phyloP scores from a whole-genome alignment of 2,113 vertebrate genomes.

The Myrmophylax atrothorax region DNA sequence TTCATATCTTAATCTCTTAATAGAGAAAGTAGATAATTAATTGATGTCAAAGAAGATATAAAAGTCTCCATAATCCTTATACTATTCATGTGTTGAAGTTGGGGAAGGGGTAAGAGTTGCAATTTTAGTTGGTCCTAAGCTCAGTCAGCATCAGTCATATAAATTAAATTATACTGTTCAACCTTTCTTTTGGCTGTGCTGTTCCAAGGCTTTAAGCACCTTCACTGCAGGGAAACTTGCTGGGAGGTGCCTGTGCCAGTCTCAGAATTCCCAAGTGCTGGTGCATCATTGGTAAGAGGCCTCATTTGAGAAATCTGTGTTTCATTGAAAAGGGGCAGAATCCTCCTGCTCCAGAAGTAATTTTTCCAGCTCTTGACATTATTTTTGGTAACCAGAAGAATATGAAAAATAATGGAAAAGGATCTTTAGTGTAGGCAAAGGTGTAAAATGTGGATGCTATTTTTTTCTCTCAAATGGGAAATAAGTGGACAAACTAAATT shows the following conservation, averaged over 20 bases:
- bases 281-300: not conserved
- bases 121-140: not conserved
- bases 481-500: not conserved
- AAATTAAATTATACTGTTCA: rapidly evolving
- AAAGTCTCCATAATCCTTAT: not conserved
- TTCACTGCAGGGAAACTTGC: not conserved
- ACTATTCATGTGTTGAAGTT: not conserved
- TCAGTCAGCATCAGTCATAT: not conserved
- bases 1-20: not conserved
- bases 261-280: not conserved
- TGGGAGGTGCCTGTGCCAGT: not conserved
- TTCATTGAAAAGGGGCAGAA: not conserved
- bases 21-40: not conserved
- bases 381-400: not conserved
- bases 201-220: not conserved
- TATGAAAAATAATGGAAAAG: not conserved
- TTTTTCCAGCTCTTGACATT: not conserved
- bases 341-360: not conserved
- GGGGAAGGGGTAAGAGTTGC: not conserved
- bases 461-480: not conserved
- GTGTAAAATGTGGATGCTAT: not conserved
- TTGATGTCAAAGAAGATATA: not conserved
- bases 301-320: not conserved
- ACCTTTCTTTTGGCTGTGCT: not conserved
- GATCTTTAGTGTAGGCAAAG: not conserved